phyloP scores from a whole-genome alignment of 1,140 invertebrate species.

The Schlechtendalia chinensis region DNA sequence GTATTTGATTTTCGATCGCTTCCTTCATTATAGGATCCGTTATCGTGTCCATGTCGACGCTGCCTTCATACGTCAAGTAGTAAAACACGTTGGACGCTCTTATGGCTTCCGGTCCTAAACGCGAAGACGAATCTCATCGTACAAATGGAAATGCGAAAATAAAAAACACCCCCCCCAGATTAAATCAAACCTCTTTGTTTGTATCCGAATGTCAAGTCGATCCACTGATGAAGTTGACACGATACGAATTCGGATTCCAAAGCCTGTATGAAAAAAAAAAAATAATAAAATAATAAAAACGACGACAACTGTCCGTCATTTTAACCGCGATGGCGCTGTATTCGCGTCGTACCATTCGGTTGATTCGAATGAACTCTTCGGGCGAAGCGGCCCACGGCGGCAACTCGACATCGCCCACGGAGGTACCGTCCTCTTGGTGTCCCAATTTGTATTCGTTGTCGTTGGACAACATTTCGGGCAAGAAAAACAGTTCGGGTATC shows the following conservation, averaged over 20 bases:
- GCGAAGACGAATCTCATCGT: neutral
- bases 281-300: too few relatives aligned
- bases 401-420: constrained; percentile 83
- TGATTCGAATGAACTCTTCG: constrained; percentile 96
- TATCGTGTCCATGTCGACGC: constrained; percentile 88
- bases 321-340: too few relatives aligned
- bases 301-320: neutral
- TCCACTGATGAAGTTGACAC: constrained; percentile 99
- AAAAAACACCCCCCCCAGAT: too few relatives aligned
- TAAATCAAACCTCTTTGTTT: constrained; percentile 83
- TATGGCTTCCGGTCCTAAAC: constrained; percentile 88
- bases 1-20: constrained; percentile 96
- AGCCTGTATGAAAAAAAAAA: constrained; percentile 64
- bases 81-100: constrained; percentile 98
- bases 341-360: constrained; percentile 75
- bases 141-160: neutral
- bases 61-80: constrained; percentile 98
- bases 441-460: constrained; percentile 84
- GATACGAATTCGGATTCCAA: constrained; percentile 99
- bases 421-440: constrained; percentile 78
- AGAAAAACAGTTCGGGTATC: constrained; percentile 97
- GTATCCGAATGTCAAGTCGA: constrained; percentile 99
- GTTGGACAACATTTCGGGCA: constrained; percentile 99
- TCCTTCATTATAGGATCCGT: constrained; percentile 88
- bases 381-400: constrained; percentile 95